Evolutionary conservation across 2,797 vertebrate genomes (phyloP).

Genomic region (Lutjanus argentimaculatus): DNA sequence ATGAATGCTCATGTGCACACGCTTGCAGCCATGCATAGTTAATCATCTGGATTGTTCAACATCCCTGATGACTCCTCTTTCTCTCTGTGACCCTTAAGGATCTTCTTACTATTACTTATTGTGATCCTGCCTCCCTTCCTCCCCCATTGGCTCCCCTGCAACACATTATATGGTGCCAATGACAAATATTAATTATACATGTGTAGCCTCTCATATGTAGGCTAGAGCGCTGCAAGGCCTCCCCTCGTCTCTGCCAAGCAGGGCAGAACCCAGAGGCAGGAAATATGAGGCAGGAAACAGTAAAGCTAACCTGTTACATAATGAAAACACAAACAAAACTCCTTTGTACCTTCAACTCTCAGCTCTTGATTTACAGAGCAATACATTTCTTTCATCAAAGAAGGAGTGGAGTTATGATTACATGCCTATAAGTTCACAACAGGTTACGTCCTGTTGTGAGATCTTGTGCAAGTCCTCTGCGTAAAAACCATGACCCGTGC

Average conservation of each 20-base stretch:
- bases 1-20: slow-evolving; percentile 5
- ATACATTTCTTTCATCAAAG: accelerated
- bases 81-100: slow-evolving; percentile 38
- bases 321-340: slow-evolving; percentile 49
- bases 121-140: slow-evolving; percentile 5
- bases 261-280: slow-evolving; percentile 75
- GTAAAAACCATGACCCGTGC: slow-evolving; percentile 32
- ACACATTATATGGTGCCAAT: slow-evolving; percentile 51
- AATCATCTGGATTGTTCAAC: slow-evolving; percentile 18
- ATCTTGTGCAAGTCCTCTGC: background rate
- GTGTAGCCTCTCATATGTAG: slow-evolving; percentile 68
- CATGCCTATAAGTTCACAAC: slow-evolving; percentile 11
- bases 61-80: slow-evolving; percentile 29
- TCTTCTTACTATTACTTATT: slow-evolving; percentile 53
- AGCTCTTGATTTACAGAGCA: background rate
- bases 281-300: slow-evolving; percentile 59
- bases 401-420: background rate
- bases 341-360: background rate
- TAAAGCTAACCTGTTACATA: slow-evolving; percentile 43
- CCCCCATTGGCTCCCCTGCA: slow-evolving; percentile 37
- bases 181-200: slow-evolving; percentile 78
- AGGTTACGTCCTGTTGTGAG: slow-evolving; percentile 1
- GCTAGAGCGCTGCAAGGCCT: slow-evolving; percentile 67
- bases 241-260: slow-evolving; percentile 67
- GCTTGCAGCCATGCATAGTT: slow-evolving; percentile 34